These are phyloP conservation scores for Flabesymbios commensalis DNA, from an alignment of 2,888 invertebrate genomes.

Conservation along the genomic window DNA sequence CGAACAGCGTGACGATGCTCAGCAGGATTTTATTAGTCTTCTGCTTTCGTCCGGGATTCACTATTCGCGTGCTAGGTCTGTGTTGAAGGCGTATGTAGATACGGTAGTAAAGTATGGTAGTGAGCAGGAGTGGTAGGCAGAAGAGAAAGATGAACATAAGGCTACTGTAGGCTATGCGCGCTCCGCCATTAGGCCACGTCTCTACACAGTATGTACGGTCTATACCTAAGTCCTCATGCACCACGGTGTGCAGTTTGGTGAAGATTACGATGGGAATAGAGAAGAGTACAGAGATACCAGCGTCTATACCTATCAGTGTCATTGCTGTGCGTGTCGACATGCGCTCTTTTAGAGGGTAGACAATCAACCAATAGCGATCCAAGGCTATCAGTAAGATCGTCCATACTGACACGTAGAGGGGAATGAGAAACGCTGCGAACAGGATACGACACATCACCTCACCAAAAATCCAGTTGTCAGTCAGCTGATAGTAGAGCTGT, in stretches of 20 bases:
- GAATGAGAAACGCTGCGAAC: conserved; percentile 56
- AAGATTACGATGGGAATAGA: conserved; percentile 54
- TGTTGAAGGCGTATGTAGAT: conserved; percentile 23
- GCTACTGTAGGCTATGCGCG: conserved; percentile 22
- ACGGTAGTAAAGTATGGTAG: conserved; percentile 29
- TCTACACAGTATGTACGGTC: conserved; percentile 51
- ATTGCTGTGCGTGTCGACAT: conserved; percentile 47
- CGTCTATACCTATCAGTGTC: conserved; percentile 40
- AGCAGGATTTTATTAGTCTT: conserved; percentile 56
- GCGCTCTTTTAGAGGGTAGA: conserved; percentile 50
- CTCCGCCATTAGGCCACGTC: conserved; percentile 43
- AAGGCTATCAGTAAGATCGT: conserved; percentile 57
- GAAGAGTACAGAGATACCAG: conserved; percentile 43
- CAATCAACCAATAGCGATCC: conserved; percentile 57
- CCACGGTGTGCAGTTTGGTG: conserved; percentile 39
- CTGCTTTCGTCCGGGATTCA: conserved; percentile 32
- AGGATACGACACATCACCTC: conserved; percentile 49
- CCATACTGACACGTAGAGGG: conserved; percentile 55
- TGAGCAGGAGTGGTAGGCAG: conserved; percentile 34
- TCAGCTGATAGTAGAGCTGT: conserved; percentile 57
- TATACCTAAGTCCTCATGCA: conserved; percentile 39
- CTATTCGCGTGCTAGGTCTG: background rate
- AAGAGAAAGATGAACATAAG: conserved; percentile 36
- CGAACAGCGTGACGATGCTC: conserved; percentile 53
- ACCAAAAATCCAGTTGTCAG: conserved; percentile 56